phyloP scores from a whole-genome alignment of 2,888 invertebrate genomes.

The Tineola bisselliella region DNA sequence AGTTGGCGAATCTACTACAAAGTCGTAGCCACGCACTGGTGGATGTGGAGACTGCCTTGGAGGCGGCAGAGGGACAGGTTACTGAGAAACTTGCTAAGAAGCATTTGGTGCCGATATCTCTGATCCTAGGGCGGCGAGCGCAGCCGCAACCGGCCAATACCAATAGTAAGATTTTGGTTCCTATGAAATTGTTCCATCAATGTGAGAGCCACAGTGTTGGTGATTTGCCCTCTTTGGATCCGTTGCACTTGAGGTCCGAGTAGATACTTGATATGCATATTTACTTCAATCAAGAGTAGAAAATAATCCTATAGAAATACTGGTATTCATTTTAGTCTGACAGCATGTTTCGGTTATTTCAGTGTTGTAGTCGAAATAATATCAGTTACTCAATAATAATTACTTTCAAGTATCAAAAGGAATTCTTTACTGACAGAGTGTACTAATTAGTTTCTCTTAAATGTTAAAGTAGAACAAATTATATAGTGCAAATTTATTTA shows the following conservation, averaged over 20 bases:
- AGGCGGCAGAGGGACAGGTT: constrained; percentile 53
- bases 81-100: constrained; percentile 28
- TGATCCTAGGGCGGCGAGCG: constrained; percentile 21
- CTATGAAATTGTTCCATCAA: constrained; percentile 50
- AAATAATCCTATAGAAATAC: no score
- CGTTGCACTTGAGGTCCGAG: constrained; percentile 49
- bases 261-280: no score
- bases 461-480: no score
- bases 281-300: no score
- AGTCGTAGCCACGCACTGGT: constrained; percentile 54
- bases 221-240: constrained; percentile 48
- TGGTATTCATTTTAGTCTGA: no score
- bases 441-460: no score
- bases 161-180: constrained; percentile 39
- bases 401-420: no score
- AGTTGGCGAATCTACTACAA: constrained; percentile 51
- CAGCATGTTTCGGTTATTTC: no score
- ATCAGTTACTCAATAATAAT: no score
- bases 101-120: constrained; percentile 39
- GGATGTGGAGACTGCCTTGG: constrained; percentile 62
- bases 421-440: no score
- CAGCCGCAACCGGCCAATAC: constrained; percentile 16
- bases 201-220: constrained; percentile 28
- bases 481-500: no score
- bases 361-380: no score